A percentile compares a stretch with the other conserved stretches of the same genome.
phyloP scores from a whole-genome alignment of 2,113 vertebrate species.

The Nycticebus coucang region DNA sequence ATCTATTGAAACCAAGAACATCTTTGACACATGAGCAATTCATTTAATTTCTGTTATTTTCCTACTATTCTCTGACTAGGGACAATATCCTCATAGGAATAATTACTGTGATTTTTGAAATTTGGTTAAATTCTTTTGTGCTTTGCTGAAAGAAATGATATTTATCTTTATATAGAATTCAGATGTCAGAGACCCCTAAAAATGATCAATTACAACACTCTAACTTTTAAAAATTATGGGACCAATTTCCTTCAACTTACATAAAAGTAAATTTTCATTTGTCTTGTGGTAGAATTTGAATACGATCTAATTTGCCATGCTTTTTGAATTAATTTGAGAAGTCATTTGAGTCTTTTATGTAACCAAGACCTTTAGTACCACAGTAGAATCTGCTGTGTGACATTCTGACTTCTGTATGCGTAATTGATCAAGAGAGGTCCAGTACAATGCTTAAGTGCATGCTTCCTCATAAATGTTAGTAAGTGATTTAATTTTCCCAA shows the following conservation, averaged over 20 bases:
- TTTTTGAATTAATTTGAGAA: slow-evolving; percentile 43
- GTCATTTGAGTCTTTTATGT: slow-evolving; percentile 70
- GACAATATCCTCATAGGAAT: neutral
- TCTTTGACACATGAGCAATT: slow-evolving; percentile 43
- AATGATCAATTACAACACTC: neutral
- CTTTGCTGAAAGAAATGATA: neutral
- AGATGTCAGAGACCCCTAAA: neutral
- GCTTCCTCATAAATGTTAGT: slow-evolving; percentile 81
- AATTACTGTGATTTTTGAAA: slow-evolving; percentile 32
- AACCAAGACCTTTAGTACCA: slow-evolving; percentile 64
- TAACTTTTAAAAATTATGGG: slow-evolving; percentile 1
- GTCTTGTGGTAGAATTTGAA: neutral
- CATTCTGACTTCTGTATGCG: slow-evolving; percentile 78
- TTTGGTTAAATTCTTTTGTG: slow-evolving; percentile 10
- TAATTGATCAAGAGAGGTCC: slow-evolving; percentile 69
- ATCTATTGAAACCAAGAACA: slow-evolving; percentile 3
- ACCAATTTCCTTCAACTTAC: neutral
- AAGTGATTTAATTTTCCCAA: slow-evolving; percentile 83
- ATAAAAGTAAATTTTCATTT: neutral
- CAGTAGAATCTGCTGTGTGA: slow-evolving; percentile 63
- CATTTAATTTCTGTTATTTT: slow-evolving; percentile 56
- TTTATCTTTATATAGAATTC: neutral
- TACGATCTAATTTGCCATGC: neutral
- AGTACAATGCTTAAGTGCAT: slow-evolving; percentile 69
- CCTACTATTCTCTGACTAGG: neutral